Conservation (phyloP, 2,113 vertebrate genomes). For the Poeciliopsis turrubarensis region DNA sequence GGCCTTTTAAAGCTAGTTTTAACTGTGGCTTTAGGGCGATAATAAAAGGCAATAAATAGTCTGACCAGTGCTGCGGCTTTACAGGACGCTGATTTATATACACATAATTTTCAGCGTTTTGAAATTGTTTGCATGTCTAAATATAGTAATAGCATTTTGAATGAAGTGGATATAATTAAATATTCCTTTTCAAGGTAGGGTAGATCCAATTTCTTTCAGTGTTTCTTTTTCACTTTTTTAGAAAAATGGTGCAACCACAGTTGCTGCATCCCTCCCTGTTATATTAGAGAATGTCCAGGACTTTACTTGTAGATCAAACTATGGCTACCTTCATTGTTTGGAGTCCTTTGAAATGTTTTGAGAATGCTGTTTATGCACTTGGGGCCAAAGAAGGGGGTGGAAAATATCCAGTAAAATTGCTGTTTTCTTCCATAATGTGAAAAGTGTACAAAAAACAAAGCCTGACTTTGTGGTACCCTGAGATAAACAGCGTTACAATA, state of each 20-base stretch:
- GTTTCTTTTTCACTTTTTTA: too few species aligned
- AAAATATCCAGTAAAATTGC: background rate
- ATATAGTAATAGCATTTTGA: background rate
- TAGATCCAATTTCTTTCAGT: background rate
- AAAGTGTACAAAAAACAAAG: background rate
- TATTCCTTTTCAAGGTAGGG: background rate
- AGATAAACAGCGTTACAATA: background rate
- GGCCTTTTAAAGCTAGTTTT: background rate
- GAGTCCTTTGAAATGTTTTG: background rate
- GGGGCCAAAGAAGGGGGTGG: background rate
- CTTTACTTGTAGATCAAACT: background rate
- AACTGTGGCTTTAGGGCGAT: background rate
- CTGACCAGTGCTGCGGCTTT: background rate
- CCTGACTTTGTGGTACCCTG: background rate
- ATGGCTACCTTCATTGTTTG: background rate
- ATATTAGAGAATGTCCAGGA: background rate
- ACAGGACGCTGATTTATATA: background rate
- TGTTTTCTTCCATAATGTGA: conserved; percentile 2
- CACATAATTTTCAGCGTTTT: too few species aligned
- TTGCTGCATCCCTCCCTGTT: too few species aligned
- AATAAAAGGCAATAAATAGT: background rate
- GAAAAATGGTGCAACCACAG: too few species aligned
- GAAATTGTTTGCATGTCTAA: background rate
- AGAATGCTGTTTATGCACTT: background rate
- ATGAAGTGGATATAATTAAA: background rate